Conservation (phyloP, 2,113 vertebrate species). For the Pachypanchax playfairii region DNA sequence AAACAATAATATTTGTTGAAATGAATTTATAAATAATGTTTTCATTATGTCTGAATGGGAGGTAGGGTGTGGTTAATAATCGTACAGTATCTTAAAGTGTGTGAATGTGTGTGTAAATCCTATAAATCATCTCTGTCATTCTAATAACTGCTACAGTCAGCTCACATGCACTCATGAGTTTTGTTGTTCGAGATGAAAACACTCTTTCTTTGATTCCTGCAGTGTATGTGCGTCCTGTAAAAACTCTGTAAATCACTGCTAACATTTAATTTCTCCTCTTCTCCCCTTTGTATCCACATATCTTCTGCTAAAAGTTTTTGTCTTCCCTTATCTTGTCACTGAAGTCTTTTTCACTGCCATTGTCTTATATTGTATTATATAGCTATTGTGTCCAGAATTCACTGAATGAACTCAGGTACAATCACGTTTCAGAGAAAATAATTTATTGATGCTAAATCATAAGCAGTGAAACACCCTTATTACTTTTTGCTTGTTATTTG, state of each 20-base stretch:
- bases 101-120: neutral
- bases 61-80: neutral
- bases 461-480: no score
- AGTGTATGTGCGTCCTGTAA: constrained; percentile 47
- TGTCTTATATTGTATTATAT: constrained; percentile 8
- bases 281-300: constrained; percentile 5
- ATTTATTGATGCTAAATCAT: no score
- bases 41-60: neutral
- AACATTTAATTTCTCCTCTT: constrained; percentile 23
- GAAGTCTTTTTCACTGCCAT: constrained; percentile 2
- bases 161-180: constrained; percentile 11
- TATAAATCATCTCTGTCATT: neutral
- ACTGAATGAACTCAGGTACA: neutral
- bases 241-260: constrained; percentile 34
- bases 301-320: constrained; percentile 20
- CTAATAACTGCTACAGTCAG: constrained; percentile 1
- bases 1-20: no score
- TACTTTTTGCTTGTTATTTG: no score
- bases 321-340: constrained; percentile 20
- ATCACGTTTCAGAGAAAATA: neutral
- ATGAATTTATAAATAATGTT: neutral
- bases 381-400: constrained; percentile 51
- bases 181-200: constrained; percentile 1
- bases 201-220: constrained; percentile 44
- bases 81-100: neutral